phyloP scores from a whole-genome alignment of 2,797 vertebrate genomes.

The Mastacembelus armatus region DNA sequence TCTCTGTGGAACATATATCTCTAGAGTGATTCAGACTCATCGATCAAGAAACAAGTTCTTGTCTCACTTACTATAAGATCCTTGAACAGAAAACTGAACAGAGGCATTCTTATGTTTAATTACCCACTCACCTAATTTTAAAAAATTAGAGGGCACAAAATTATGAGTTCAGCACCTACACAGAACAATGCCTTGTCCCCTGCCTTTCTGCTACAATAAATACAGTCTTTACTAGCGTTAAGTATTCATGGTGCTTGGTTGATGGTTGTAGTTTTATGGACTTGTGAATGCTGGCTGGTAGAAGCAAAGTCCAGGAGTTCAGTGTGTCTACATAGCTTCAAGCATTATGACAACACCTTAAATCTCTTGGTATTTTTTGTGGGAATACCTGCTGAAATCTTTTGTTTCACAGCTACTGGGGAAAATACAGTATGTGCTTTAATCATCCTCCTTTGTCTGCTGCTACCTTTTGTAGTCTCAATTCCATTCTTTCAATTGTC shows the following conservation, averaged over 20 bases:
- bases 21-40: not conserved
- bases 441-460: constrained; percentile 38
- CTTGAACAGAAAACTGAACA: constrained; percentile 8
- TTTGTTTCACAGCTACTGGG: constrained; percentile 14
- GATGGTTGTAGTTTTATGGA: constrained; percentile 52
- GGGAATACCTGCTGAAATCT: constrained; percentile 10
- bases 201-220: constrained; percentile 53
- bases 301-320: constrained; percentile 44
- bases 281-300: constrained; percentile 51
- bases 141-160: constrained; percentile 42
- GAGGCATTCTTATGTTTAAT: constrained; percentile 42
- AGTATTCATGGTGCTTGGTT: constrained; percentile 59
- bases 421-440: constrained; percentile 32
- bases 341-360: constrained; percentile 39
- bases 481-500: constrained; percentile 29
- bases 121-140: too few species aligned
- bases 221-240: constrained; percentile 71
- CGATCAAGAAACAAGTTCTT: constrained; percentile 7
- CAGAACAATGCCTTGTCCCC: constrained; percentile 24
- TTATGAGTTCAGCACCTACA: constrained; percentile 42
- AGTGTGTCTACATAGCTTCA: constrained; percentile 52
- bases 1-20: not conserved
- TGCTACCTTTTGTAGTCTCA: constrained; percentile 34
- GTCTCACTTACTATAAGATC: constrained; percentile 3
- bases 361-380: constrained; percentile 6